phyloP scores from a whole-genome alignment of 2,113 vertebrate genomes.

The Cyanistes caeruleus region DNA sequence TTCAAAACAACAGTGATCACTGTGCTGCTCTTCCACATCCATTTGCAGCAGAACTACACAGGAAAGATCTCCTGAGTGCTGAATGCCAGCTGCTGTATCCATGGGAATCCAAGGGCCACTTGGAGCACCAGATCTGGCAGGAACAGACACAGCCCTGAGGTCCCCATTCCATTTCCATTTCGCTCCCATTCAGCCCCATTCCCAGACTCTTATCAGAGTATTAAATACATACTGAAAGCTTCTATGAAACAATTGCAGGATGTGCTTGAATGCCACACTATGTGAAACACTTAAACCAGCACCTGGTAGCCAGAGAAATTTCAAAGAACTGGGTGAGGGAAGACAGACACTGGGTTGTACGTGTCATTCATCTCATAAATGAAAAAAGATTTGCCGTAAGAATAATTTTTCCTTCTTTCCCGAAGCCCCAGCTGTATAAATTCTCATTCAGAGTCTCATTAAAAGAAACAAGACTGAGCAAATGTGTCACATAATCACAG shows the following conservation, averaged over 20 bases:
- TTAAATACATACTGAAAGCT: neutral
- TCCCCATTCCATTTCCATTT: neutral
- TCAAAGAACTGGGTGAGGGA: neutral
- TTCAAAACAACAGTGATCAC: neutral
- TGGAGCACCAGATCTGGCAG: neutral
- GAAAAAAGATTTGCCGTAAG: neutral
- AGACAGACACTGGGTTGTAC: neutral
- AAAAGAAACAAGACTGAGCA: neutral
- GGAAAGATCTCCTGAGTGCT: accelerated
- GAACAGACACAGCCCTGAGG: neutral
- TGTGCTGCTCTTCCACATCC: neutral
- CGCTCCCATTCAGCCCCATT: neutral
- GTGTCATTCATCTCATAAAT: neutral
- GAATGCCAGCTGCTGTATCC: neutral
- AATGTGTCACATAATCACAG: neutral
- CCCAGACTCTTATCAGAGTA: neutral
- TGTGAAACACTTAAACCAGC: neutral
- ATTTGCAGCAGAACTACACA: neutral
- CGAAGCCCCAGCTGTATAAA: neutral
- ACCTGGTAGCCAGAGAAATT: neutral
- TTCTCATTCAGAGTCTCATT: neutral
- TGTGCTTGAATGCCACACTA: neutral
- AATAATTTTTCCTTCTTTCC: neutral
- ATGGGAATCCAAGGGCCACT: neutral
- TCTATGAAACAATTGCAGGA: neutral